phyloP scores from a whole-genome alignment of 1,140 invertebrate species.

The Venturia canescens region DNA sequence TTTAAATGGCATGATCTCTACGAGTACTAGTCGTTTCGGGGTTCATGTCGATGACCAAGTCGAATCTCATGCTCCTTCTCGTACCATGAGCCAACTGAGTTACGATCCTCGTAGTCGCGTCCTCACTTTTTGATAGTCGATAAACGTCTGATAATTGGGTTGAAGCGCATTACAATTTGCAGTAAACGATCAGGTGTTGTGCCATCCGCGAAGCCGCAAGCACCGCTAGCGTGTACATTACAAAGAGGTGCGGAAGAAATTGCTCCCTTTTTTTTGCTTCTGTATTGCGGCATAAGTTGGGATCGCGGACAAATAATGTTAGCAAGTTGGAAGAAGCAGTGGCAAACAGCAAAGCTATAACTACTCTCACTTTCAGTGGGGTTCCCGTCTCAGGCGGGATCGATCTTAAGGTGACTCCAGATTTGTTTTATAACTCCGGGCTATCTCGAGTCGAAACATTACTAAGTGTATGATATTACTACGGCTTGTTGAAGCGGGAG shows the following conservation, averaged over 20 bases:
- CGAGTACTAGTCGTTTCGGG: slow-evolving; percentile 5
- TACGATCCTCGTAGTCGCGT: slow-evolving; percentile 74
- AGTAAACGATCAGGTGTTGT: slow-evolving; percentile 60
- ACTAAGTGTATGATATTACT: slow-evolving; percentile 17
- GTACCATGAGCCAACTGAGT: slow-evolving; percentile 43
- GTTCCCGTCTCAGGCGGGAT: background rate
- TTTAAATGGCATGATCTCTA: background rate
- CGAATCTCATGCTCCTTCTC: background rate
- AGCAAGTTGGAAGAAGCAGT: slow-evolving; percentile 14
- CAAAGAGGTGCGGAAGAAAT: background rate
- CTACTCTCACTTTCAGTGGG: slow-evolving; percentile 19
- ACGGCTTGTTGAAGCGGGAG: background rate
- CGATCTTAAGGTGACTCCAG: slow-evolving; percentile 6
- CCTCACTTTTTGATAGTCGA: slow-evolving; percentile 72
- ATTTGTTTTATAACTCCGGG: slow-evolving; percentile 34
- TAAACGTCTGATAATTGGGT: slow-evolving; percentile 76
- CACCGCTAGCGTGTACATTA: no score
- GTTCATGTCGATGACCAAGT: background rate
- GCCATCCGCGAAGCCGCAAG: slow-evolving; percentile 53
- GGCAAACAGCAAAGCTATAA: slow-evolving; percentile 32
- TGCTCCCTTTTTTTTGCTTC: background rate
- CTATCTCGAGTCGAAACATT: background rate
- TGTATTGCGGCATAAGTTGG: slow-evolving; percentile 30
- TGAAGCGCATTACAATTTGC: slow-evolving; percentile 54
- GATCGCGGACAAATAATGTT: background rate